Base-by-base conservation (phyloP, 2,888 invertebrate species). In the Phaonia tiefii region DNA sequence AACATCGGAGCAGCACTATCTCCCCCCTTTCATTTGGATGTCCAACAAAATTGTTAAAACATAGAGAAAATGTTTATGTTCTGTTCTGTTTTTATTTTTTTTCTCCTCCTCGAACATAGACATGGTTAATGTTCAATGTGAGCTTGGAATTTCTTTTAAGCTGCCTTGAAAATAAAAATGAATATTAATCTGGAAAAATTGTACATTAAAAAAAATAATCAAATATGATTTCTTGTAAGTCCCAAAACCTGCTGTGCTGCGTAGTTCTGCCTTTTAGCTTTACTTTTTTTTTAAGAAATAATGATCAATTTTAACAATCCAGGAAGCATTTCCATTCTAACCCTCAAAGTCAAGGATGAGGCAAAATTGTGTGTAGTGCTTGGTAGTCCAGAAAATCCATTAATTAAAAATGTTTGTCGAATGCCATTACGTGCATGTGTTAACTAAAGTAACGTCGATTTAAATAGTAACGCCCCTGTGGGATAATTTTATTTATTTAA, bases 171-270 rank as follows among this genome's bases (percentile, higher is more conserved):
- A 58, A 58, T 26, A 58, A 8, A 54, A 8, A 58, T 10, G 13
- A 58, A 63, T 22, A 63, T 63, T 63, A 63, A 63, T 63, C 63
- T 63, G 42, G 20, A 63, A 60, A 63, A 63, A 63, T 31, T 63
- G 63, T 42, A 39, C 63, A 63, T 63, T 63, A 37, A 42, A 39
- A 63, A 20, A 63, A 63, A 42, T 5, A 31, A 31, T 31, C 31
- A 31, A 31, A 31, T 31, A 20, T 63, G 63, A 63, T 63, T 63
- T 39, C 63, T 42, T 63, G 63, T 63, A 13, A 39, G 20, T 42
- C 0, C 42, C 39, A 63, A 37, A 63, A 63, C 63, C 63, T 63
- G 63, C 63, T 63, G 63, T 63, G 63, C 42, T 63, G 63, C 63
- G 42, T 42, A 20, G 37, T 58, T 58, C 15, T 58, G 20, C 42